Evolutionary conservation across 35 echinoderm and acorn worm species (phyloP).

Genomic region (Hemicentrotus pulcherrimus): DNA sequence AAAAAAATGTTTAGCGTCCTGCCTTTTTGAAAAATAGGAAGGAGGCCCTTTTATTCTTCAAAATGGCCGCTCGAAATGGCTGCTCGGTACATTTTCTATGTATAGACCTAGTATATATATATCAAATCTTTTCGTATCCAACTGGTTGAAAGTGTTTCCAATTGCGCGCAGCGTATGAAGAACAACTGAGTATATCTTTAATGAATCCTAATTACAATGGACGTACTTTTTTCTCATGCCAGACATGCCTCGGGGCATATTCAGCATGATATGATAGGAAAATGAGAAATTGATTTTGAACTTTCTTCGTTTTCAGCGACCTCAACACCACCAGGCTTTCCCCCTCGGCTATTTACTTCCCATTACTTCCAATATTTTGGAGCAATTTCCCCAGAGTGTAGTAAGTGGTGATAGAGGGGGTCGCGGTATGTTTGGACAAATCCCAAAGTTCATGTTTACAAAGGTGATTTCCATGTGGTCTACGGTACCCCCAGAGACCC

Average conservation of each 20-base stretch:
- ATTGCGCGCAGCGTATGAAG: background rate
- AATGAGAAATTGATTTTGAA: slow-evolving; percentile 13
- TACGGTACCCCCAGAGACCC: background rate
- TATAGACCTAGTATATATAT: too few species aligned
- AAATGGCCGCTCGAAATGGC: too few species aligned
- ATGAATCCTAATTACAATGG: background rate
- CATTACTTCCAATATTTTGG: slow-evolving; percentile 12
- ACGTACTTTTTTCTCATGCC: background rate
- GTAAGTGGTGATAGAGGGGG: background rate
- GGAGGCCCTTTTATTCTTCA: too few species aligned
- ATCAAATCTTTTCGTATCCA: too few species aligned
- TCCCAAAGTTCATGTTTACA: slow-evolving; percentile 30
- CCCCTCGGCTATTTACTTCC: slow-evolving; percentile 32
- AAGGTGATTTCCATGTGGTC: slow-evolving; percentile 22
- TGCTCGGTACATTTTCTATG: too few species aligned
- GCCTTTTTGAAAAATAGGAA: too few species aligned
- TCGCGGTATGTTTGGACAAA: slow-evolving; percentile 41
- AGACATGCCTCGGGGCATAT: background rate
- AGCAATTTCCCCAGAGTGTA: background rate
- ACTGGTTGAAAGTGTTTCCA: background rate
- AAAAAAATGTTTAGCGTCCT: too few species aligned
- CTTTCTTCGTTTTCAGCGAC: background rate
- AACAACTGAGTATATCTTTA: background rate
- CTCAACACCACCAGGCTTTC: slow-evolving; percentile 4
- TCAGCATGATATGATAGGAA: background rate